Base-by-base conservation (phyloP, 2,113 vertebrate species). In the Gymnorhina tibicen region DNA sequence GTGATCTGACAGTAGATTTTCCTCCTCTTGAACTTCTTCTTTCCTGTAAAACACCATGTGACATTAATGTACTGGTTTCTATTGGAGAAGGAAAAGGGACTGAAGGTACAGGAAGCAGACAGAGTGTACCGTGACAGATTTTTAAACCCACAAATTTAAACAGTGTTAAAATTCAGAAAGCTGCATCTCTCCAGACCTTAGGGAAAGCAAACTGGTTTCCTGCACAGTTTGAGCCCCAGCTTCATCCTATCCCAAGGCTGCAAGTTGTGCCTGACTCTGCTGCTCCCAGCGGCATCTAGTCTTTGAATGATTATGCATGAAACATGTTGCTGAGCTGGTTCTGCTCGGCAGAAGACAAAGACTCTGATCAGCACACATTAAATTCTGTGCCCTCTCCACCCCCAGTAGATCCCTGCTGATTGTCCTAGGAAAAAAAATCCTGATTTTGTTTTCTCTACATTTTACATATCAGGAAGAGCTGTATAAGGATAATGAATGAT, bases 1-100 rank as follows among this genome's bases (percentile, higher is more conserved):
- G 98, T 99, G 95, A 99, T 99, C 95, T 99, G 99, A 95, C 99
- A 99, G 97, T 99, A 99, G 85, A 99, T 98, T 98, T 99, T 99
- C 94, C 98, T 98, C 96, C 98, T 98, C 96, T 99, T 99, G 85
- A 98, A 97, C 47, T 96, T 97, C 88, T 97, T 97, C 98, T 99
- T 99, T 96, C 98, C 99, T 99, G 97, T 18, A 96, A 97, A 92
- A 89, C 23, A 97, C 19, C 66, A 6, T 1, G 82, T 35, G n/a
- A 69, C 74, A 50, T 96, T 82, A 95, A 67, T 27, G 30, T 22
- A 53, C 27, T 39, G 27, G 58, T 76, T 90, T 55, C 37, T 90
- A 3, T 3, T 7, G 75, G 18, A 27, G 56, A 81, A 73, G 23
- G 39, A 73, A 75, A 90, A 90, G 23, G 10, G 20, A 46, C 21